Conservation (phyloP, 1,140 invertebrate species). For the Muscidifurax raptorellus region DNA sequence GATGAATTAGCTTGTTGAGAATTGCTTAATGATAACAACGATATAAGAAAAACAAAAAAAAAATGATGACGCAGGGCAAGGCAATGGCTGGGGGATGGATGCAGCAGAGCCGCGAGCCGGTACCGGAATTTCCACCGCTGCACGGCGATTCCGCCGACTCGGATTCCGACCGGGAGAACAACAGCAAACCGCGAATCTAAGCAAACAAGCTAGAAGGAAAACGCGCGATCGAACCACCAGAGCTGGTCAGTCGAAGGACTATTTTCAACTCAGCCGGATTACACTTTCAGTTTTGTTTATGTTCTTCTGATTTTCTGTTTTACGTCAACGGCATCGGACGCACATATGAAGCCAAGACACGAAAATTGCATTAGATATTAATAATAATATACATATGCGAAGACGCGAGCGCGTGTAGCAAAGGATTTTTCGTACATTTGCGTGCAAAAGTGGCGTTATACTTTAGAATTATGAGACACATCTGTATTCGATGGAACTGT, state of each 20-base stretch:
- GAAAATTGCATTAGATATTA: not conserved
- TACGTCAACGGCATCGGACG: not conserved
- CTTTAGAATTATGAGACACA: not conserved
- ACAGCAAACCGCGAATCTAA: constrained; percentile 73
- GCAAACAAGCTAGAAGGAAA: constrained; percentile 20
- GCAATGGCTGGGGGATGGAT: constrained; percentile 68
- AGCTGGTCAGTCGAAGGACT: constrained; percentile 8
- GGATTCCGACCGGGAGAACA: constrained; percentile 74
- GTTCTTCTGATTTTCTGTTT: not conserved
- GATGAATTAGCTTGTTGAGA: constrained; percentile 6
- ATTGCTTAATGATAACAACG: constrained; percentile 36
- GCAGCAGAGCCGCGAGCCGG: constrained; percentile 72
- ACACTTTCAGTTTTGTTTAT: constrained; percentile 21
- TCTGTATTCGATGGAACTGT: not conserved
- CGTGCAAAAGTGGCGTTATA: not conserved
- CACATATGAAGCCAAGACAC: not conserved
- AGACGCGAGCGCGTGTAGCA: constrained; percentile 17
- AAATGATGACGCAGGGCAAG: constrained; percentile 72
- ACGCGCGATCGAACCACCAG: not conserved
- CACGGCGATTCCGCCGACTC: constrained; percentile 71
- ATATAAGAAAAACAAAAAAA: constrained; percentile 59
- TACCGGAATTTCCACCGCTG: constrained; percentile 72
- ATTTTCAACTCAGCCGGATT: constrained; percentile 7
- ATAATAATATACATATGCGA: constrained; percentile 4
- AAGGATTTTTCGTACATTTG: not conserved